Base-by-base conservation (phyloP, 2,888 invertebrate genomes). In the Cotesia congregata region DNA sequence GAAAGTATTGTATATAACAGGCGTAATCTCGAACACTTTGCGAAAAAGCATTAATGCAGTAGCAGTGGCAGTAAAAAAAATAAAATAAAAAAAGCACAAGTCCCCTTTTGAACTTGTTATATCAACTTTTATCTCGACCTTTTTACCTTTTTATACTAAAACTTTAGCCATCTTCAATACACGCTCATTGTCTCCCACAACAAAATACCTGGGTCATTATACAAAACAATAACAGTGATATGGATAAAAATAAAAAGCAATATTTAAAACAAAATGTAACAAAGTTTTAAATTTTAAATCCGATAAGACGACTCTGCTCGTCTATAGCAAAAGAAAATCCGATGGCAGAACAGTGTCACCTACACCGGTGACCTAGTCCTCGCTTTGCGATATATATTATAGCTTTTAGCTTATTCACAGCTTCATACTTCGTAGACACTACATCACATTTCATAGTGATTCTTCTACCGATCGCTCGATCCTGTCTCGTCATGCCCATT, bases 401-500 rank as follows among this genome's bases (percentile, higher is more conserved):
- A 39, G 38, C 59, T n/a, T 38, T 15, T 62, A 61, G 39, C 38
- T 15, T 70, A 12, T 60, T n/a, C 15, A 15, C 15, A 62, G 61
- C 61, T 38, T 15, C n/a, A 38, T 4, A 61, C 61, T 64, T 41
- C 17, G 62, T 64, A 64, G 64, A 72, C 30, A 30, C 30, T 30
- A 30, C 30, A 30, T 30, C 3, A 30, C 30, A 30, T 30, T 30
- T 30, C 30, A 30, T 30, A 30, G 30, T 30, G 30, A 30, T 30
- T 30, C 30, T 30, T 30, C 30, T 30, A 30, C 30, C 30, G 30
- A 59, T 50, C 50, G 50, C 15, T 72, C 62, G 40, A 72, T 72
- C 72, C 72, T 72, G 72, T 72, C 72, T 72, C 41, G 40, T 72
- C 72, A 72, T 72, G 72, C 20, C 41, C 39, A 72, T 72, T 64